Percentiles rank a stretch among this genome's conserved stretches.
Evolutionary conservation across 2,797 vertebrate genomes (phyloP).

Genomic region (Manis javanica): DNA sequence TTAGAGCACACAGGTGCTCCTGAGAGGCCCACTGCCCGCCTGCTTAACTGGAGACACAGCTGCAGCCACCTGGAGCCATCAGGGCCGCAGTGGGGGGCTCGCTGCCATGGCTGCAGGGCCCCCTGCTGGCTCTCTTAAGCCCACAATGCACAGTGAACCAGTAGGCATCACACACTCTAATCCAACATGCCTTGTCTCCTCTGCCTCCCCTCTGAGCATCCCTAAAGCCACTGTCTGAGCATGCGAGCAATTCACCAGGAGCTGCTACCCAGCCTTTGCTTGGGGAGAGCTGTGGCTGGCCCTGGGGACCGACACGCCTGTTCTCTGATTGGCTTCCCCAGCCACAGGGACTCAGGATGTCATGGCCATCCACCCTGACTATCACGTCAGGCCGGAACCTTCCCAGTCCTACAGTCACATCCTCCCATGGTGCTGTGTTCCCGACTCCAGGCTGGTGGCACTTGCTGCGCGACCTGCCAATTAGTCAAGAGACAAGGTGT

Average conservation of each 20-base stretch:
- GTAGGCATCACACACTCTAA: neutral
- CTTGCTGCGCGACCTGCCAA: no score
- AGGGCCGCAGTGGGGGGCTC: neutral
- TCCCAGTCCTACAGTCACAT: neutral
- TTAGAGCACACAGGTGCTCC: neutral
- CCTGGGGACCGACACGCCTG: neutral
- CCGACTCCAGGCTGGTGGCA: no score
- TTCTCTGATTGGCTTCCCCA: neutral
- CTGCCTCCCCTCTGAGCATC: neutral
- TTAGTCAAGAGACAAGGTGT: no score
- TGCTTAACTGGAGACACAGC: neutral
- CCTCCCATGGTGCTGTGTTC: neutral
- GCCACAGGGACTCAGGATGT: neutral
- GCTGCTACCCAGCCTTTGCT: neutral
- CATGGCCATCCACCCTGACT: neutral
- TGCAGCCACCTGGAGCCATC: neutral
- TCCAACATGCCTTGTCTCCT: neutral
- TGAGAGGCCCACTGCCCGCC: neutral
- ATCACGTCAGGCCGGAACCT: accelerated
- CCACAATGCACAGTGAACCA: neutral
- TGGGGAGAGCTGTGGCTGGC: neutral
- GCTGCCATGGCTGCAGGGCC: neutral
- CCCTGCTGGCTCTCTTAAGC: neutral
- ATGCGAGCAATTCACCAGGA: neutral
- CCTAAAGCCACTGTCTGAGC: neutral